Base-by-base conservation (phyloP, 2,888 invertebrate species). In the Trachelus tabidus region DNA sequence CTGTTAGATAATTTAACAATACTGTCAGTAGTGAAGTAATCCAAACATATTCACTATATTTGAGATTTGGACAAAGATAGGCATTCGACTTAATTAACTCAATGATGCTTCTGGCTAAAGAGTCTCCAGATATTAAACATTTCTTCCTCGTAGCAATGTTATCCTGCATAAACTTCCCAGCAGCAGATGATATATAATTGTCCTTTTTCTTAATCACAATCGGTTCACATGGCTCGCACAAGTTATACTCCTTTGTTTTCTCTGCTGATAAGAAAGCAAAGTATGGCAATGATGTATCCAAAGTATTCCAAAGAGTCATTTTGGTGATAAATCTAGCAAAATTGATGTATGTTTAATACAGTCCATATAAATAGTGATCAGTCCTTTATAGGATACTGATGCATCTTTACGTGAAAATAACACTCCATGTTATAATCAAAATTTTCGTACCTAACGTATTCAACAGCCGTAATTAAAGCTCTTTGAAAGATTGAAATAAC, bases 1-100 rank as follows among this genome's bases (percentile, higher is more conserved):
- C 83, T 79, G 84, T 86, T 83, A 84, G 83, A 87, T 87, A 85
- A 83, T 87, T 85, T 80, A 85, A 85, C 82, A 87, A 86, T 83
- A 87, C 84, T 82, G 84, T 84, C 81, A 84, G 79, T n/a, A 75
- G 79, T 68, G 80, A 76, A 76, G 56, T 37, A 69, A 73, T 74
- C 40, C 76, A 73, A 74, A 79, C 11, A 68, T 73, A 35, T 75
- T 68, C 71, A 79, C 76, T 81, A 76, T 79, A 81, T 79, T 78
- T 40, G 81, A 77, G 79, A 81, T 34, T 69, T 75, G 68, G 73
- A 76, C 33, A 12, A 71, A 71, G 31, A 34, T 56, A 56, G 9
- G 23, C 23, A 0, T 56, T 56, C 23, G 9, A 56, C 0, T 56
- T 23, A 3, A 56, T 9, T 9, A 23, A 56, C 6, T 56, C 56